phyloP scores from a whole-genome alignment of 2,113 vertebrate genomes.

The Pipa parva region DNA sequence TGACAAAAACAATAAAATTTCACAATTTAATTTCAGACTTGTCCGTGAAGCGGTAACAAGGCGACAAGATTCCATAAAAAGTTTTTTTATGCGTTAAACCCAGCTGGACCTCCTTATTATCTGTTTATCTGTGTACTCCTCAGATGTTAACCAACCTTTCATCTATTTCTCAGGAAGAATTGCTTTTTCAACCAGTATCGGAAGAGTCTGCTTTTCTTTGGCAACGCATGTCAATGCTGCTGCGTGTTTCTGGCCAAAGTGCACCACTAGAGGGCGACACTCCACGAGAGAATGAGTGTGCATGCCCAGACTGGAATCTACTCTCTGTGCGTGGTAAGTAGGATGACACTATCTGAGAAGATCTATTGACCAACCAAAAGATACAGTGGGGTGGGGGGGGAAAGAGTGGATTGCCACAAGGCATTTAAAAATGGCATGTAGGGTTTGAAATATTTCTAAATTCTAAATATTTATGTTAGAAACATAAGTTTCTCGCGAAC shows the following conservation, averaged over 20 bases:
- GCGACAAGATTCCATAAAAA: too few species aligned
- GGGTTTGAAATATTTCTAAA: too few species aligned
- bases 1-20: too few species aligned
- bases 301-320: conserved; percentile 64
- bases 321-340: conserved; percentile 67
- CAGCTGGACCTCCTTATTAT: too few species aligned
- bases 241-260: conserved; percentile 35
- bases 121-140: too few species aligned
- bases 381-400: not conserved
- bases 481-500: too few species aligned
- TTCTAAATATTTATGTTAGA: too few species aligned
- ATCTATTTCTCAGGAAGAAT: not conserved
- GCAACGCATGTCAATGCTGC: conserved; percentile 55
- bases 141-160: too few species aligned
- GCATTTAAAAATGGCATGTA: not conserved
- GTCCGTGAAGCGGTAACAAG: too few species aligned
- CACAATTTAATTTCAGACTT: too few species aligned
- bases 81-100: too few species aligned
- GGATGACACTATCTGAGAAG: too few species aligned
- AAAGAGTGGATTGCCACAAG: not conserved
- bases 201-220: conserved; percentile 61
- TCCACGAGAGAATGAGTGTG: not conserved
- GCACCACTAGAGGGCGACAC: conserved; percentile 46
- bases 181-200: conserved; percentile 37
- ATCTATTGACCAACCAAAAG: not conserved